Percentiles rank a stretch among this genome's conserved stretches.
These are phyloP conservation scores for Cyclargus thomasi DNA, from an alignment of 1,140 invertebrate genomes.

Conservation along the genomic window DNA sequence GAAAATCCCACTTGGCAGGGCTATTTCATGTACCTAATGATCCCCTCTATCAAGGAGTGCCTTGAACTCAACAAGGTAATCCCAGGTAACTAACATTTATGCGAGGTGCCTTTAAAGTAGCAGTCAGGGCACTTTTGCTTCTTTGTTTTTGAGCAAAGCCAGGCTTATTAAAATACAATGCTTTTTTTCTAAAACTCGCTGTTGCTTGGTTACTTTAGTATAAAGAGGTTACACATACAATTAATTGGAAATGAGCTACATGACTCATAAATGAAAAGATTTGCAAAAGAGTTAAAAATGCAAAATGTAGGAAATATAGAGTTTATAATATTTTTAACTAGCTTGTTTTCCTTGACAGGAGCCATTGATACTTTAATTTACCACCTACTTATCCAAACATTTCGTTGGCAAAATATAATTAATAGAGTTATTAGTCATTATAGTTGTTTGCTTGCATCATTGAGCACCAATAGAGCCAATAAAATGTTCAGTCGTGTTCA, in stretches of 20 bases:
- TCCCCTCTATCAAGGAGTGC: background rate
- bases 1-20: background rate
- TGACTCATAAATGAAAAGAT: no score
- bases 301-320: no score
- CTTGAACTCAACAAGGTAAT: background rate
- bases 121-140: background rate
- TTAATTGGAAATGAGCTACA: no score
- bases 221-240: no score
- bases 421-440: background rate
- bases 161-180: no score
- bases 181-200: no score
- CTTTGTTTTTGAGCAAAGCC: no score
- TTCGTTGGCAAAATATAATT: background rate
- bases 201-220: no score
- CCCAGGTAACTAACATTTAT: background rate
- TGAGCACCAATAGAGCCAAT: background rate
- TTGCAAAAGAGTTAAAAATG: no score
- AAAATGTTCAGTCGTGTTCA: background rate
- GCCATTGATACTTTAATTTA: no score
- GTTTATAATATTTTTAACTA: no score
- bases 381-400: background rate
- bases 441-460: background rate
- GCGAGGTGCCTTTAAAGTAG: conserved; percentile 6
- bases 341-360: no score
- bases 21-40: background rate